Evolutionary conservation across 2,113 vertebrate genomes (phyloP).

Genomic region (Thalassarche chlororhynchos): DNA sequence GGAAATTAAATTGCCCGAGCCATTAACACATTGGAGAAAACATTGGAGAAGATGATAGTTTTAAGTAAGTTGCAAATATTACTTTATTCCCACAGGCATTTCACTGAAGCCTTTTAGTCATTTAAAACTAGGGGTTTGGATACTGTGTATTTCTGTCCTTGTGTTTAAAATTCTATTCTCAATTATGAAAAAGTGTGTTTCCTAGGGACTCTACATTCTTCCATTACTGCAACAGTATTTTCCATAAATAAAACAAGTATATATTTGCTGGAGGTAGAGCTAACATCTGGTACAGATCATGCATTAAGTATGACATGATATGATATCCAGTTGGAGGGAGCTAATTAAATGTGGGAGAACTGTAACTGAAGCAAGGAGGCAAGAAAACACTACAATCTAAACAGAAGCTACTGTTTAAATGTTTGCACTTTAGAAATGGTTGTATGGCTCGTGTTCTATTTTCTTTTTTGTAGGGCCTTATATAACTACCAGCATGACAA

Average conservation of each 20-base stretch:
- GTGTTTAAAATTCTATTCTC: neutral
- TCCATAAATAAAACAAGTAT: neutral
- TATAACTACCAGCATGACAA: neutral
- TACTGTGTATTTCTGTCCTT: neutral
- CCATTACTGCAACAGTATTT: neutral
- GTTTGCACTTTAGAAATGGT: neutral
- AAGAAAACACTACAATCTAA: neutral
- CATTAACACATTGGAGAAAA: neutral
- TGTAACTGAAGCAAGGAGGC: neutral
- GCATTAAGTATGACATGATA: neutral
- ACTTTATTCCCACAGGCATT: neutral
- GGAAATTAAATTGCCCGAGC: constrained; percentile 1
- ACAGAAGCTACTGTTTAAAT: neutral
- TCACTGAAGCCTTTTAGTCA: neutral
- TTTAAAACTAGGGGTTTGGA: neutral
- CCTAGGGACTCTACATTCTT: neutral
- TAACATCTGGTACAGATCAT: neutral
- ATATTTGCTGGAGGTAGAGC: neutral
- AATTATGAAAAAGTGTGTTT: neutral
- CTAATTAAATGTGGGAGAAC: neutral
- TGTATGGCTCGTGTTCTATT: neutral
- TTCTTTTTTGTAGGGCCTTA: neutral
- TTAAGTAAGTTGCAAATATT: neutral
- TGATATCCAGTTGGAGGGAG: neutral
- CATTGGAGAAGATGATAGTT: neutral